phyloP scores from a whole-genome alignment of 2,888 invertebrate genomes.

The Diogma glabrata region DNA sequence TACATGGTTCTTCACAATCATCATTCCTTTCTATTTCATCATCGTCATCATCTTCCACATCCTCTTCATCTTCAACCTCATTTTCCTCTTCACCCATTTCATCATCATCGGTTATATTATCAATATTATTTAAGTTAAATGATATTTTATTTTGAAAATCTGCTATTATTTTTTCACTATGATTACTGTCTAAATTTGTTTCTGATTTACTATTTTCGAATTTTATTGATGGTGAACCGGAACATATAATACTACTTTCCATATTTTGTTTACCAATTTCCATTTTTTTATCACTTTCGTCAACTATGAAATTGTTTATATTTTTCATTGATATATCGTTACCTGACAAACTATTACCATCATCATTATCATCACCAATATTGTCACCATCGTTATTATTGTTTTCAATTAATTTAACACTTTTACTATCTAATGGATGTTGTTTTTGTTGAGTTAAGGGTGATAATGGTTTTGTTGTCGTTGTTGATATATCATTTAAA shows the following conservation, averaged over 20 bases:
- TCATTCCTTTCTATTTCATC: conserved; percentile 16
- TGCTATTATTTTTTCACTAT: neutral
- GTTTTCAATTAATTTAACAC: neutral
- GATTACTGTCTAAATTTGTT: conserved; percentile 1
- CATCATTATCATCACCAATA: conserved; percentile 15
- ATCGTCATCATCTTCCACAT: conserved; percentile 14
- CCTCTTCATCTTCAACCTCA: conserved; percentile 14
- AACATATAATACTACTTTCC: no score
- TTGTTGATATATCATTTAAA: conserved; percentile 6
- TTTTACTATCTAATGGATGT: no score
- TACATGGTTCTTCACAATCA: conserved; percentile 11
- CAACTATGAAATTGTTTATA: conserved; percentile 1
- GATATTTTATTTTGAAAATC: neutral
- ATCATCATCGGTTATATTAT: conserved; percentile 15
- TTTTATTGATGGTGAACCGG: no score
- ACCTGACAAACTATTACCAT: conserved; percentile 17
- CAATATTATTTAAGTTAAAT: neutral
- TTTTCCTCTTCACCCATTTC: conserved; percentile 9
- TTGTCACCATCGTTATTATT: conserved; percentile 9
- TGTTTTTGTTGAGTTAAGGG: no score
- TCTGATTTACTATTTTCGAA: conserved; percentile 4
- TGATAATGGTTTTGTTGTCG: conserved; percentile 14
- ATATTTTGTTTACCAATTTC: no score
- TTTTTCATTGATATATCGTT: conserved; percentile 29
- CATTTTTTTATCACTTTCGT: no score